Base-by-base conservation (phyloP, 1,140 invertebrate species). In the Caenorhabditis inopinata region DNA sequence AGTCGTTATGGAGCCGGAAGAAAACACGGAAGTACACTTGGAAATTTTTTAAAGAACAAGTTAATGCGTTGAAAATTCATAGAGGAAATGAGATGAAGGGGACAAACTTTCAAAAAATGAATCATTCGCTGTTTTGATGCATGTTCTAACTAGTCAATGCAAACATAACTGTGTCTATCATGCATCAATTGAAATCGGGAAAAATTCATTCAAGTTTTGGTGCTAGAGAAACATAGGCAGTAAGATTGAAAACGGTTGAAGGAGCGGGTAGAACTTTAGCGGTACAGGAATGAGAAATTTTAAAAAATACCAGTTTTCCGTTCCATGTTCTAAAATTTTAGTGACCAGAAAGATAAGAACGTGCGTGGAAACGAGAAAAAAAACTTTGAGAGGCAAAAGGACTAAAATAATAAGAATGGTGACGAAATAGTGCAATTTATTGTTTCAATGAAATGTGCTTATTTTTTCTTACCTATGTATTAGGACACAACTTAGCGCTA, bases 341-440 rank as follows among this genome's bases (percentile, higher is more conserved):
- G 18, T 16, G 74, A 18, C 14, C 16, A 14, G 73, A 35, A 23
- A 47, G 74, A 75, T 75, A 75, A 75, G 74, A 75, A 48, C 46
- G 42, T 48, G 27, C 14, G 74, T 48, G 74, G 48, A 75, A 75
- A 45, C 9, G 74, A 75, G 23, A 45, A 35, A 16, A 75, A 48
- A n/a, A n/a, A n/a, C n/a, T n/a, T 14, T 75, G 47, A 75, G 74
- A 68, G 38, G 16, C 32, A 38, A 42, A 68, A n/a, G 35, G 12
- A 16, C 21, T 68, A 68, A 68, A 38, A n/a, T 38, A 21, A 29
- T 68, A 68, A 38, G 58, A 68, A 68, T 68, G 58, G n/a, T 32
- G 58, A 18, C 58, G 58, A 68, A 68, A 53, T n/a, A 68, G 58
- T 68, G 32, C 58, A 21, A 68, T 58, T 32, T 42, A 38, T 68